Evolutionary conservation across 2,888 invertebrate genomes (phyloP), one percentile per base, ranked within the genome.

Genomic region (Tyria jacobaeae): DNA sequence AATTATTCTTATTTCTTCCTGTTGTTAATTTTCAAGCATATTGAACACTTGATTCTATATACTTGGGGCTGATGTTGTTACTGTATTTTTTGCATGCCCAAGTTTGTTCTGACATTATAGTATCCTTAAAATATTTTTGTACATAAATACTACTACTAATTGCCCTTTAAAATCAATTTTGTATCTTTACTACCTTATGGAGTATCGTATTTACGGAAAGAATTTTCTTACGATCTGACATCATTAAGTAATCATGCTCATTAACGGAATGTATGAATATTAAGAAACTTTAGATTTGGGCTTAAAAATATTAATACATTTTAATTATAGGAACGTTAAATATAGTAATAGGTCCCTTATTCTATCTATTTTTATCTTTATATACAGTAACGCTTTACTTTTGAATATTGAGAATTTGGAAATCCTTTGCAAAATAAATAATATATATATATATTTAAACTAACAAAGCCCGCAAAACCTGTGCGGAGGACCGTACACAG

Each of bases 401-500:
- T 35, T 24, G 1, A 34, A 51, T 51, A 35, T 15, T 37, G 10
- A 47, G 21, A 21, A 47, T 34, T 53, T 24, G 60, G 51, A 60
- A 24, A 51, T 57, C 34, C 44, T 15, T 6, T 64, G 35, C 57
- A 66, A 78, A 75, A 78, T 79, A 77, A 73, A 77, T 78, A 70
- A 70, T 74, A 66, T 52, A 49, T 21, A 62, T 60, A 62, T 31
- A 31, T 76, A 79, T 66, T 68, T 64, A 73, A 68, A 60, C 48
- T 17, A 60, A 49, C 47, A 49, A 53, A 61, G 63, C 54, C 63
- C 63, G 37, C 81, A 75, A 82, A 89, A 92, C 87, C 82, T 90
- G 79, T 76, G 82, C 72, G 83, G 85, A 70, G 74, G 67, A 77
- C 78, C 90, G 91, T 93, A 93, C 86, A 77, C 87, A 85, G 88